Percentiles rank a stretch among this genome's conserved stretches.
Evolutionary conservation across 2,797 vertebrate species (phyloP).

Genomic region (Phataginus tetradactyla): DNA sequence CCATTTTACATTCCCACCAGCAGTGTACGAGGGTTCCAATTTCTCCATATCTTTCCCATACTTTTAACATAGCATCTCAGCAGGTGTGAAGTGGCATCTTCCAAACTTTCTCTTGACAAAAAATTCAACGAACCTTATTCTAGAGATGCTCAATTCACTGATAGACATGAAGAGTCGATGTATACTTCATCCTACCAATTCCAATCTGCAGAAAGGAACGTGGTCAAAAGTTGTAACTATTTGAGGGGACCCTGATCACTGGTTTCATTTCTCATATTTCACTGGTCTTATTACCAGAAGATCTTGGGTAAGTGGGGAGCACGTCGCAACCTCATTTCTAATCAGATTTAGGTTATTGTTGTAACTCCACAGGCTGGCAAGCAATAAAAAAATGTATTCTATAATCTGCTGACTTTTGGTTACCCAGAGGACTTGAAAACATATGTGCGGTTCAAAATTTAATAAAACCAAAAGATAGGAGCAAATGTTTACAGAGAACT

Average conservation of each 20-base stretch:
- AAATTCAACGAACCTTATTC: not conserved
- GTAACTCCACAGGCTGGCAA: not conserved
- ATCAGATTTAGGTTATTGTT: slow-evolving; percentile 52
- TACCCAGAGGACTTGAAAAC: slow-evolving; percentile 59
- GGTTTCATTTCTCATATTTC: not conserved
- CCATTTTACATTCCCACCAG: not conserved
- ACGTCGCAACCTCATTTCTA: not conserved
- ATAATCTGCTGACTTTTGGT: slow-evolving; percentile 69
- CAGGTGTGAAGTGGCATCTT: not conserved
- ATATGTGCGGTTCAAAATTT: slow-evolving; percentile 67
- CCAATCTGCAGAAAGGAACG: not conserved
- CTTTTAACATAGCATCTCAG: not conserved
- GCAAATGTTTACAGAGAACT: slow-evolving; percentile 72
- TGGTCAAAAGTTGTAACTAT: not conserved
- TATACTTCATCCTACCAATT: not conserved
- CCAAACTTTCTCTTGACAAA: not conserved
- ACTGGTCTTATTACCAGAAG: not conserved
- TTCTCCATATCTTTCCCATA: not conserved
- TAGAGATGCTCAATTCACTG: not conserved
- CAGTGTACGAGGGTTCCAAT: rapidly evolving
- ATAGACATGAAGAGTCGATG: not conserved
- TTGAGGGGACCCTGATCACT: not conserved
- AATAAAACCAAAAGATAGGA: slow-evolving; percentile 68
- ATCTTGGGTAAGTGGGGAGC: not conserved
- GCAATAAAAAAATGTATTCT: slow-evolving; percentile 11